Conservation (phyloP, 2,888 invertebrate genomes). For the Sesamia inferens region DNA sequence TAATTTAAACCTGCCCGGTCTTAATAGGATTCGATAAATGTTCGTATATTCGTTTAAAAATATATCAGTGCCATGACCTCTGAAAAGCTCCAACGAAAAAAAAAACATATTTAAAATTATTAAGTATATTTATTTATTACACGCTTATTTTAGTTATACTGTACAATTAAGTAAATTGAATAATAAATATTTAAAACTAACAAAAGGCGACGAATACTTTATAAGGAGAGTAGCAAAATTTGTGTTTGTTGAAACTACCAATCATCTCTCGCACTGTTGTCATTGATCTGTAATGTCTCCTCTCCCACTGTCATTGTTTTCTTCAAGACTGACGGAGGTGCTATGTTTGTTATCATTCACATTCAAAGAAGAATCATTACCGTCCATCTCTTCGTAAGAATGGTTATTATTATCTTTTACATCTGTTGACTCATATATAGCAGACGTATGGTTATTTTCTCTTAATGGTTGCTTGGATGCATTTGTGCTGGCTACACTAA, state of each 20-base stretch:
- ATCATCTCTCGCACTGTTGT: no score
- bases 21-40: neutral
- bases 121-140: slow-evolving; percentile 58
- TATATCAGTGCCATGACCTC: slow-evolving; percentile 60
- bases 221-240: no score
- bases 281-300: slow-evolving; percentile 59
- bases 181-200: slow-evolving; percentile 54
- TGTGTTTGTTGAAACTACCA: no score
- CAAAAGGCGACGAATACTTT: no score
- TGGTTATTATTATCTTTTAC: slow-evolving; percentile 9
- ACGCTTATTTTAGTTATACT: slow-evolving; percentile 57
- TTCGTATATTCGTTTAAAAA: neutral
- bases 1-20: slow-evolving; percentile 2
- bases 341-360: slow-evolving; percentile 8
- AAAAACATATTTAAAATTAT: slow-evolving; percentile 63
- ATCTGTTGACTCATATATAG: slow-evolving; percentile 10
- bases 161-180: slow-evolving; percentile 57
- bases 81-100: slow-evolving; percentile 59
- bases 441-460: neutral
- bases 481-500: neutral
- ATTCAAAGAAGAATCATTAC: slow-evolving; percentile 19
- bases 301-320: slow-evolving; percentile 19
- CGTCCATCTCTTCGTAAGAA: slow-evolving; percentile 28
- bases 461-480: slow-evolving; percentile 1
- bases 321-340: neutral